Evolutionary conservation across 2,113 vertebrate genomes (phyloP).

Genomic region (Oncorhynchus gorbuscha): DNA sequence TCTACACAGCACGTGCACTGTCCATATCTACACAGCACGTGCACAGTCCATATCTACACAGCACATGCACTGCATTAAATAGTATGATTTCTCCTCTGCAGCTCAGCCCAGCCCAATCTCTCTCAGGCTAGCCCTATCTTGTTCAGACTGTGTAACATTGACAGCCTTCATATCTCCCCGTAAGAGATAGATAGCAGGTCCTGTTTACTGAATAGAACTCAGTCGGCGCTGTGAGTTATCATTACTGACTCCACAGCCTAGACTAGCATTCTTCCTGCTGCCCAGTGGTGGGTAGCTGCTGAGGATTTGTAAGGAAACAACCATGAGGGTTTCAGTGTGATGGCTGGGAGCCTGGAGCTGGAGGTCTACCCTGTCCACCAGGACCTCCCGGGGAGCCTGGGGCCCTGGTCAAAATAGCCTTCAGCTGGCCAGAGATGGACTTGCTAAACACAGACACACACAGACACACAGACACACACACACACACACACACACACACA

Average conservation of each 20-base stretch:
- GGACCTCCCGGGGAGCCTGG: not conserved
- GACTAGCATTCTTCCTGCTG: not conserved
- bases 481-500: not conserved
- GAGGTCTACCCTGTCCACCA: not conserved
- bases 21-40: not conserved
- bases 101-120: not conserved
- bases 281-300: not conserved
- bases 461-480: too few species aligned
- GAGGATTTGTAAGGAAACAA: not conserved
- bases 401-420: not conserved
- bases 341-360: not conserved
- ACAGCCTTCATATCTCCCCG: not conserved
- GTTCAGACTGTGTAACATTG: not conserved
- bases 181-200: not conserved
- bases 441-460: not conserved
- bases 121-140: not conserved
- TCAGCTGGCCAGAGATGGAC: not conserved
- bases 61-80: not conserved
- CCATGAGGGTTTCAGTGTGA: not conserved
- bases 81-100: not conserved
- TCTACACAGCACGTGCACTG: not conserved
- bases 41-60: not conserved
- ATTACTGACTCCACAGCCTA: not conserved
- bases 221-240: not conserved
- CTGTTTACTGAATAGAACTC: constrained; percentile 1